These are phyloP conservation scores for Cyanistes caeruleus DNA, from an alignment of 2,113 vertebrate genomes.

Conservation along the genomic window DNA sequence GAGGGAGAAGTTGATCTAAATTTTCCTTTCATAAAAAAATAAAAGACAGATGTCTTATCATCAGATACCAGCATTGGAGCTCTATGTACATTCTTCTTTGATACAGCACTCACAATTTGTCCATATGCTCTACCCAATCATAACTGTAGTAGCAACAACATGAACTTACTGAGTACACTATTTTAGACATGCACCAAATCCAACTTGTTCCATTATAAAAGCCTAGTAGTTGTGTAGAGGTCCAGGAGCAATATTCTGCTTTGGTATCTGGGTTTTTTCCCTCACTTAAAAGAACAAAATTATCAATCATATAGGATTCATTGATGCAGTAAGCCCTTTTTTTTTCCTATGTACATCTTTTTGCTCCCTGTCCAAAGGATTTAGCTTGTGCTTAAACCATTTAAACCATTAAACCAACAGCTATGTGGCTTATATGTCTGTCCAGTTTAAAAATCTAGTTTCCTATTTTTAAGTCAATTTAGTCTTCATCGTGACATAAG, in stretches of 20 bases:
- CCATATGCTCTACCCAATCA: background rate
- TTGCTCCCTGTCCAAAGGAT: background rate
- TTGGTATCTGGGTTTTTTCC: background rate
- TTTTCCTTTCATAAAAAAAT: background rate
- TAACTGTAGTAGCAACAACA: background rate
- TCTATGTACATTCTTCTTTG: background rate
- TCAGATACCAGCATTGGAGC: background rate
- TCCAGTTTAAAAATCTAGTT: background rate
- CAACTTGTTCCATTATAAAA: background rate
- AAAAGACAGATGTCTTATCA: background rate
- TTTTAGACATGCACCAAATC: background rate
- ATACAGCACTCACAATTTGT: background rate
- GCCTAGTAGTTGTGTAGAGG: background rate
- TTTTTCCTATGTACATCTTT: background rate
- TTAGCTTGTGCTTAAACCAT: background rate
- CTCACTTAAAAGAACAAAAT: background rate
- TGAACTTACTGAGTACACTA: background rate
- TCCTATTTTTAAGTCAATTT: background rate
- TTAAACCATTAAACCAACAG: background rate
- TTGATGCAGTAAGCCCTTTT: background rate
- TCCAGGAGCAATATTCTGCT: background rate
- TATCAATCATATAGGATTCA: background rate
- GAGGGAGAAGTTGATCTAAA: background rate
- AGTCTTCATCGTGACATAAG: background rate
- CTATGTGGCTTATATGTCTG: background rate